Base-by-base conservation (phyloP, 2,113 vertebrate genomes). In the Lepus americanus region DNA sequence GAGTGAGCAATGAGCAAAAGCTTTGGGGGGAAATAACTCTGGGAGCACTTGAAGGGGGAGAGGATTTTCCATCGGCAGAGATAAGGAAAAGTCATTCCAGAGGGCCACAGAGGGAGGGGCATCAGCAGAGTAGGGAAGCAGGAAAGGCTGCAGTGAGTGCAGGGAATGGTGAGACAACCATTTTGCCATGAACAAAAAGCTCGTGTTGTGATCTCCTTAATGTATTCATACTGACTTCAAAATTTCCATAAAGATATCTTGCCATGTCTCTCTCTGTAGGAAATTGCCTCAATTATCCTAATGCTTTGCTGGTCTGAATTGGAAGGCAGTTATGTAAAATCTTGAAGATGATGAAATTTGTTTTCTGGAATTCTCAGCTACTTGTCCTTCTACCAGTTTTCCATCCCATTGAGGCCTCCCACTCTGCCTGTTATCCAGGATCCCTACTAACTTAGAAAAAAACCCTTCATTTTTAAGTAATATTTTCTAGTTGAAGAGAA, bases 231-330 rank as follows among this genome's bases (percentile, higher is more conserved):
- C 84, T 63, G 78, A 97, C 79, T 95, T 90, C 44, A 92, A 94
- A 92, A 97, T 97, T 96, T 97, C 89, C 90, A 83, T 95, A 94
- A 96, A 94, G 90, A 86, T 90, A 72, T 87, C 92, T 90, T 94
- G 72, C 90, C 81, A 88, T 96, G 92, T 95, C 95, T 97, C 89
- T 91, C 95, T 95, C 69, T 90, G 59, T 84, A 94, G 95, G 88
- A 97, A 97, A 97, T 97, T 97, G 91, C 96, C 88, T 96, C 92
- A 92, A 95, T 97, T 97, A 97, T 96, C 78, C 86, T 95, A 97
- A 95, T 92, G 82, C 76, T 82, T 96, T 90, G 86, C 96, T 95
- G 94, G 89, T 95, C 92, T 97, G 94, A 97, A 96, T 91, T 97
- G 89, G 90, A 97, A 95, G 66, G 93, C 86, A 97, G 90, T 97